phyloP scores from a whole-genome alignment of 2,113 vertebrate species.

The Tinamus guttatus region DNA sequence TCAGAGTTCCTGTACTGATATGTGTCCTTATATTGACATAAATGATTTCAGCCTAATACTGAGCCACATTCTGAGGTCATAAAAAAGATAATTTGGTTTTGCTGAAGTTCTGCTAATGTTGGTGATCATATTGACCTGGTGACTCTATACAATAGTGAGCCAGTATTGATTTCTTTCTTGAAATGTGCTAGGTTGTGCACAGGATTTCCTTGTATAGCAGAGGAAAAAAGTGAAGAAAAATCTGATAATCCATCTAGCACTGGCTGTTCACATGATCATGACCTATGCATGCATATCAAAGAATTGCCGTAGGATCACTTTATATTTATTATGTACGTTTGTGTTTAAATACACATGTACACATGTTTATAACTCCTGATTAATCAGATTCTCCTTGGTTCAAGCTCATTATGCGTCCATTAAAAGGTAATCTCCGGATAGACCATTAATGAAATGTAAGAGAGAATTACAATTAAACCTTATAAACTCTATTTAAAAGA shows the following conservation, averaged over 20 bases:
- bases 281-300: accelerated
- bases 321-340: neutral
- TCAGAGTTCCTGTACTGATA: neutral
- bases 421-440: neutral
- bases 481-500: neutral
- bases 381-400: neutral
- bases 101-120: neutral
- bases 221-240: neutral
- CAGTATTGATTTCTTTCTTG: neutral
- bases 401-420: neutral
- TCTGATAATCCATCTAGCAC: neutral
- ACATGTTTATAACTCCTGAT: neutral
- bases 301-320: neutral
- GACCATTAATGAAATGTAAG: neutral
- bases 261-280: neutral
- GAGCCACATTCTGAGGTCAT: neutral
- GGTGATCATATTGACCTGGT: neutral
- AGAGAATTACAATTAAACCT: neutral
- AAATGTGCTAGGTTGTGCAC: neutral
- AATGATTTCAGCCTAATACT: neutral
- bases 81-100: neutral
- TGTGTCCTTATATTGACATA: neutral
- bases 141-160: neutral
- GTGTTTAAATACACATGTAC: neutral
- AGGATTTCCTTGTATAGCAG: neutral